Evolutionary conservation across 2,888 invertebrate species (phyloP).

Genomic region (Apamea crenata): DNA sequence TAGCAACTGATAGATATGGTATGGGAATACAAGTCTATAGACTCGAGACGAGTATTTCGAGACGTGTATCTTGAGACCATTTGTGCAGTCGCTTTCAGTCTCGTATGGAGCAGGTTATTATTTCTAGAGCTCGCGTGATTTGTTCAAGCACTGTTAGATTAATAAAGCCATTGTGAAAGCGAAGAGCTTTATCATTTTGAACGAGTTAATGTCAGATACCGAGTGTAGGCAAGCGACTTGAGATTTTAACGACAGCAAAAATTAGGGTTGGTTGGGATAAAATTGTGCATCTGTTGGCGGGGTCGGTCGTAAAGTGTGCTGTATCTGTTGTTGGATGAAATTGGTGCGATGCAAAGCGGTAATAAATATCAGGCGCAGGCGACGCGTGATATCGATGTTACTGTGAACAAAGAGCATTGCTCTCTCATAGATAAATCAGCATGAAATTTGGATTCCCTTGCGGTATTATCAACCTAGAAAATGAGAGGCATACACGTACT

Average conservation of each 20-base stretch:
- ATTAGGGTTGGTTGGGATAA: constrained; percentile 69
- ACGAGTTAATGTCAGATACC: constrained; percentile 60
- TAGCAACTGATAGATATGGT: constrained; percentile 34
- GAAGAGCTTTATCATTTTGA: constrained; percentile 49
- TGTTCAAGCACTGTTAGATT: constrained; percentile 62
- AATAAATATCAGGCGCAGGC: constrained; percentile 70
- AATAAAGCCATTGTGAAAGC: constrained; percentile 58
- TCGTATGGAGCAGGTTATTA: constrained; percentile 56
- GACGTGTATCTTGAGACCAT: constrained; percentile 44
- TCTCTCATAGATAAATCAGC: constrained; percentile 58
- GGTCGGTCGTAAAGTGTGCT: constrained; percentile 73
- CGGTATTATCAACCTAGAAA: constrained; percentile 13
- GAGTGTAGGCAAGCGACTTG: constrained; percentile 46
- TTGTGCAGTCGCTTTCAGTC: constrained; percentile 52
- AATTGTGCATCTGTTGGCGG: constrained; percentile 73
- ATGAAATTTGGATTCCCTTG: constrained; percentile 41
- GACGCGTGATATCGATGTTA: constrained; percentile 59
- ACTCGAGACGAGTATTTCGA: constrained; percentile 45
- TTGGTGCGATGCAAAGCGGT: constrained; percentile 66
- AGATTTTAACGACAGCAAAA: constrained; percentile 70
- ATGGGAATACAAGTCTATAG: constrained; percentile 46
- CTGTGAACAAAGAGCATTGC: constrained; percentile 58
- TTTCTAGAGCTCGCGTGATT: constrained; percentile 60
- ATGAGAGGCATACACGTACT: neutral
- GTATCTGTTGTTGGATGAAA: constrained; percentile 67